Percentiles rank a stretch among this genome's conserved stretches.
Conservation (phyloP, 1,140 invertebrate species). For the Holotrichia oblita region DNA sequence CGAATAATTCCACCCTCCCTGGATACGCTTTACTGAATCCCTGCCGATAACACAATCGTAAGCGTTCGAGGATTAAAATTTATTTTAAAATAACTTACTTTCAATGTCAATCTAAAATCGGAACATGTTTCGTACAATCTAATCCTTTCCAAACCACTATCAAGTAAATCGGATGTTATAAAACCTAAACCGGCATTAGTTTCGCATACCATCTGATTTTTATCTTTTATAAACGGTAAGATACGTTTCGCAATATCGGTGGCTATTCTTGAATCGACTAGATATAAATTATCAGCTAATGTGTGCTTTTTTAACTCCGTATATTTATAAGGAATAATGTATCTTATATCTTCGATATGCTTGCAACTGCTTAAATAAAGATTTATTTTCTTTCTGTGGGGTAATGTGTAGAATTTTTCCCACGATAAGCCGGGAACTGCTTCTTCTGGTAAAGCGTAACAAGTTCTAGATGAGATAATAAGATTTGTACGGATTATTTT, state of each 20-base stretch:
- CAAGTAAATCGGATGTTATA: conserved; percentile 51
- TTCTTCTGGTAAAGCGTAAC: not conserved
- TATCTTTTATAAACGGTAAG: conserved; percentile 42
- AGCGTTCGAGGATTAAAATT: not conserved
- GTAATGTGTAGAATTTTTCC: conserved; percentile 9
- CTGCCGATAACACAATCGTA: conserved; percentile 11
- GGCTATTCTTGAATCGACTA: conserved; percentile 50
- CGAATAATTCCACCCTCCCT: conserved; percentile 51
- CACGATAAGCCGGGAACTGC: not conserved
- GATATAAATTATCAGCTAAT: conserved; percentile 44
- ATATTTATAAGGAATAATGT: conserved; percentile 45
- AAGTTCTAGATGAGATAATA: not conserved
- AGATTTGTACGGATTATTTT: not conserved
- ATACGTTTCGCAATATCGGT: conserved; percentile 49
- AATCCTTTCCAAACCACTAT: conserved; percentile 47
- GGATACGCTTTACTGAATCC: conserved; percentile 44
- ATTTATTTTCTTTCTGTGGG: not conserved
- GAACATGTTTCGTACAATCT: conserved; percentile 54
- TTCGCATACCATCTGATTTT: conserved; percentile 53
- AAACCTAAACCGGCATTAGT: conserved; percentile 55
- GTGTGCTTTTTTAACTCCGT: conserved; percentile 26
- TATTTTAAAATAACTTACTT: conserved; percentile 45
- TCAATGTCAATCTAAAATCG: conserved; percentile 52
- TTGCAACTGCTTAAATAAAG: not conserved
- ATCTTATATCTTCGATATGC: conserved; percentile 45